Conservation (phyloP, 2,797 vertebrate genomes). For the Anguilla obscura region DNA sequence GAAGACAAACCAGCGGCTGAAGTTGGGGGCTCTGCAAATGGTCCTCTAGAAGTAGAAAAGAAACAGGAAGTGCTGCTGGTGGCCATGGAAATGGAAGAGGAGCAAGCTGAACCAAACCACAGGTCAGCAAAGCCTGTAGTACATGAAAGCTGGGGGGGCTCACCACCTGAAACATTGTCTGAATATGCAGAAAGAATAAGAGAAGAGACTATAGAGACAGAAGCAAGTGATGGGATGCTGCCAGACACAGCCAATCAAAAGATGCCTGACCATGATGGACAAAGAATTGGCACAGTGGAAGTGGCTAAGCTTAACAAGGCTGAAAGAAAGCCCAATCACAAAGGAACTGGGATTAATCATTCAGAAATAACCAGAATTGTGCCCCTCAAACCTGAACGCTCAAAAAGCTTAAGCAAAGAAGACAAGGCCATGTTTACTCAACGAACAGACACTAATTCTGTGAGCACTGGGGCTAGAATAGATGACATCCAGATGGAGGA, state of each 20-base stretch:
- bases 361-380: conserved; percentile 76
- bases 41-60: conserved; percentile 61
- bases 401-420: conserved; percentile 69
- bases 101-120: conserved; percentile 52
- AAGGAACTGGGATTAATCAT: conserved; percentile 64
- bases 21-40: conserved; percentile 59
- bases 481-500: conserved; percentile 72
- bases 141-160: conserved; percentile 52
- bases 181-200: not conserved
- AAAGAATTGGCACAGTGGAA: conserved; percentile 45
- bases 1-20: conserved; percentile 51
- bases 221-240: not conserved
- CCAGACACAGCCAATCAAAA: conserved; percentile 63
- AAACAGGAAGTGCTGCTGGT: conserved; percentile 37
- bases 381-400: conserved; percentile 74
- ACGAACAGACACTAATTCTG: conserved; percentile 57
- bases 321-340: conserved; percentile 64
- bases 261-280: conserved; percentile 66
- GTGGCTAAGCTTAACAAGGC: conserved; percentile 59
- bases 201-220: not conserved
- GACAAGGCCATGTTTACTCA: conserved; percentile 57
- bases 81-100: conserved; percentile 53
- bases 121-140: conserved; percentile 53
- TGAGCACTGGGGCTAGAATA: conserved; percentile 54
- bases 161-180: not conserved